Conservation (phyloP, 2,113 vertebrate species). For the Cottus gobio region DNA sequence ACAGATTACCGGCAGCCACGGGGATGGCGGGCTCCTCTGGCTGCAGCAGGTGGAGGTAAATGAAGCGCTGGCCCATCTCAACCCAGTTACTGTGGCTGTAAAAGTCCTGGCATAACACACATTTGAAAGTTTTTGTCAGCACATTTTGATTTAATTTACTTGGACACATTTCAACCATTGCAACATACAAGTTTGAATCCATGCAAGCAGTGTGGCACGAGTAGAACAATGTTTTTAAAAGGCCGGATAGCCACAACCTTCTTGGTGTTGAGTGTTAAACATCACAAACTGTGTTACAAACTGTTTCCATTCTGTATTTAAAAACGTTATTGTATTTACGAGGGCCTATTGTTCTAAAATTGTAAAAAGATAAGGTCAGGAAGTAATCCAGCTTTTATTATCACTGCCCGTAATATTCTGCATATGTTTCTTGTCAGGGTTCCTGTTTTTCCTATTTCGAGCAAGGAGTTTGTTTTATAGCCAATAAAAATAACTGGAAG, state of each 20-base stretch:
- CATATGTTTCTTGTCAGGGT: background rate
- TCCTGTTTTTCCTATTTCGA: background rate
- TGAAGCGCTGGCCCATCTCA: constrained; percentile 83
- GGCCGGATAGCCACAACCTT: no score
- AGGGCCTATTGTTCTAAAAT: background rate
- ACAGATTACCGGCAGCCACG: constrained; percentile 82
- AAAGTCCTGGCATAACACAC: constrained; percentile 83
- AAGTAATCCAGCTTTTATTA: background rate
- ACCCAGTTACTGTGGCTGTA: constrained; percentile 95
- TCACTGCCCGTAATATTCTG: background rate
- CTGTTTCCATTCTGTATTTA: background rate
- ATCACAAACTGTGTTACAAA: background rate
- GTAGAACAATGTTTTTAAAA: no score
- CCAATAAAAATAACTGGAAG: background rate
- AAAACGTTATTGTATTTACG: background rate
- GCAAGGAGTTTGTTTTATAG: background rate
- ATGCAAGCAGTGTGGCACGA: background rate
- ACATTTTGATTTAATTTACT: background rate
- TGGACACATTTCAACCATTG: background rate
- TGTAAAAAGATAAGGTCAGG: background rate
- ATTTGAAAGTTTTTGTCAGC: background rate
- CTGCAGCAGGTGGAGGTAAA: constrained; percentile 86
- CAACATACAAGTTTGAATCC: background rate
- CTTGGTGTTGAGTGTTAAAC: background rate
- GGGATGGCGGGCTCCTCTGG: constrained; percentile 78